Evolutionary conservation across 2,797 vertebrate genomes (phyloP).

Genomic region (Rhabdophis nuchalis): DNA sequence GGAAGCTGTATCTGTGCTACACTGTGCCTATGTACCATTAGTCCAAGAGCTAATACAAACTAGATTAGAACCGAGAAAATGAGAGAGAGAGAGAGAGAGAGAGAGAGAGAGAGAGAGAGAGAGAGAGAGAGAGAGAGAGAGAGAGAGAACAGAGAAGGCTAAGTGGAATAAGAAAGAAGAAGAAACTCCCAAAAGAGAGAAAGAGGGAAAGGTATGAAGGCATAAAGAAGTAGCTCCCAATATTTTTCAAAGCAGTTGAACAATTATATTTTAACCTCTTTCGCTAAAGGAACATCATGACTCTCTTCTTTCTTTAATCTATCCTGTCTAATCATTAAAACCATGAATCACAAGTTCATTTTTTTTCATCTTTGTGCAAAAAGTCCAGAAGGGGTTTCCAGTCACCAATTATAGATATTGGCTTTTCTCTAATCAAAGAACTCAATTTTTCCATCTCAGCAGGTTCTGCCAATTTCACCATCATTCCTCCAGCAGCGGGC

Average conservation of each 20-base stretch:
- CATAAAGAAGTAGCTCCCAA: neutral
- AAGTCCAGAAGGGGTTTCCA: neutral
- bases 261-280: neutral
- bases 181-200: neutral
- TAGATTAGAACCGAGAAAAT: neutral
- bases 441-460: neutral
- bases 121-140: neutral
- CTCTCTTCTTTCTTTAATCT: neutral
- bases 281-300: neutral
- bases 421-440: neutral
- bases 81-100: neutral
- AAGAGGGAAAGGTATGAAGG: neutral
- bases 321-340: neutral
- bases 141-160: neutral
- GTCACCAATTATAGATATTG: neutral
- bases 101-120: neutral
- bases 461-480: neutral
- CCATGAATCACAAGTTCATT: neutral
- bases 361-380: neutral
- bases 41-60: too few species aligned
- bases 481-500: neutral
- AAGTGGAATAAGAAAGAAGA: neutral
- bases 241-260: neutral
- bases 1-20: neutral
- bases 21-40: neutral